These are phyloP conservation scores for Melangyna quadrimaculata DNA, from an alignment of 2,888 invertebrate species.

Conservation along the genomic window DNA sequence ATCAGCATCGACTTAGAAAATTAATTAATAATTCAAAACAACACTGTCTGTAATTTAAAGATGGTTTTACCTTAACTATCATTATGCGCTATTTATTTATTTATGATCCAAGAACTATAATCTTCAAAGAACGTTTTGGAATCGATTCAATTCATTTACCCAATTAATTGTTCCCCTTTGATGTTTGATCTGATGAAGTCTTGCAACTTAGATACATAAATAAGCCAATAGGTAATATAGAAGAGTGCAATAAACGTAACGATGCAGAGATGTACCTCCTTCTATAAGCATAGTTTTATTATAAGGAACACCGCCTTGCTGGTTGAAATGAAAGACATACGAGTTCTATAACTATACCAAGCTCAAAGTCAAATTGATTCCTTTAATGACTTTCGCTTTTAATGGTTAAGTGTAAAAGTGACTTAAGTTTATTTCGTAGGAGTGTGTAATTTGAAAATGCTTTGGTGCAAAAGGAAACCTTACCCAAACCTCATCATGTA, in stretches of 20 bases:
- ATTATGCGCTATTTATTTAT: neutral
- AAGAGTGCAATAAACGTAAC: neutral
- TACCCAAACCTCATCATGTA: neutral
- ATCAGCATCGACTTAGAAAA: neutral
- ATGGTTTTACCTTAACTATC: neutral
- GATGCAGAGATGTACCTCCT: neutral
- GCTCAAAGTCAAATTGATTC: neutral
- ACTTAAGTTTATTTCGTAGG: neutral
- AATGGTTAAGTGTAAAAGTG: conserved; percentile 7
- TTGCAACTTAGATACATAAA: neutral
- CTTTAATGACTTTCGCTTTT: conserved; percentile 22
- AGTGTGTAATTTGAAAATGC: neutral
- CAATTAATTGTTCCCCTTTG: conserved; percentile 52
- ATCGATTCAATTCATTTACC: conserved; percentile 57
- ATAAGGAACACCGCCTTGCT: neutral
- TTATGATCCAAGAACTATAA: neutral
- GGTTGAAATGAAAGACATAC: neutral
- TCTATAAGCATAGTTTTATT: neutral
- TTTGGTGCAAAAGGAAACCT: neutral
- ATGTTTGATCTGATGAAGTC: conserved; percentile 8
- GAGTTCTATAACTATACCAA: neutral
- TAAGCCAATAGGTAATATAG: neutral
- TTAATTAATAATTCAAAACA: neutral
- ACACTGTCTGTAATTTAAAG: neutral
- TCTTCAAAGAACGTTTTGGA: conserved; percentile 15